Evolutionary conservation across 2,888 invertebrate genomes (phyloP), one percentile per base, ranked within the genome.

Genomic region (Caradrina clavipalpis): DNA sequence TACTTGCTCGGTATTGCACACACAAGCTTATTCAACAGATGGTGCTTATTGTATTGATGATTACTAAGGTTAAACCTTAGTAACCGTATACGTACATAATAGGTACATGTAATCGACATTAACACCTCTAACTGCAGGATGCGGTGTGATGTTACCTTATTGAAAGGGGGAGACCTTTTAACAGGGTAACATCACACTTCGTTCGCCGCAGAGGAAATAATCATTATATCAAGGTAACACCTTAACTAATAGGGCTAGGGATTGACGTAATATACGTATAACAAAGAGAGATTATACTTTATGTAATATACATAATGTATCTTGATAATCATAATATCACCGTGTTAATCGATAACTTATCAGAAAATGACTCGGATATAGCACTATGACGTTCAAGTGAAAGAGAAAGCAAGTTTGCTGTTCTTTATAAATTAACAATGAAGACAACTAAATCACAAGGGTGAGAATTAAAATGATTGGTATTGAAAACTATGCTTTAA

Each of bases 321-420:
- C n/a, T 39, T 11, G 13, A 60, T 15, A 76, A 68, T 31, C 50
- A 47, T 19, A 68, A 22, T 22, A 68, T 76, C 50, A 53, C 3
- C n/a, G 26, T 56, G 21, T 10, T 47, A 67, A 60, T 39, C 59
- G 68, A 56, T 53, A 60, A 22, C 22, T 68, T 45, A 76, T 74
- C 59, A 50, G 19, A 58, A 49, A 49, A 11, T 39, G 58, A 74
- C 66, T 67, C 35, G 50, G n/a, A 47, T 35, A 31, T 3, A 45
- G 17, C 17, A 45, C 45, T 17, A 17, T 45, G 45, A 45, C 45
- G 17, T 17, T 17, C 45, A 45, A 15, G 45, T 15, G 17, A 17
- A 45, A 45, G 45, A 35, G 6, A 35, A 35, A 35, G 35, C 35
- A 8, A 35, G 8, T 6, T 8, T 35, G 35, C 8, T 35, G 35